Percentiles rank a stretch among this genome's conserved stretches.
phyloP scores from a whole-genome alignment of 1,140 invertebrate species.

The Drosophila kohkoa region DNA sequence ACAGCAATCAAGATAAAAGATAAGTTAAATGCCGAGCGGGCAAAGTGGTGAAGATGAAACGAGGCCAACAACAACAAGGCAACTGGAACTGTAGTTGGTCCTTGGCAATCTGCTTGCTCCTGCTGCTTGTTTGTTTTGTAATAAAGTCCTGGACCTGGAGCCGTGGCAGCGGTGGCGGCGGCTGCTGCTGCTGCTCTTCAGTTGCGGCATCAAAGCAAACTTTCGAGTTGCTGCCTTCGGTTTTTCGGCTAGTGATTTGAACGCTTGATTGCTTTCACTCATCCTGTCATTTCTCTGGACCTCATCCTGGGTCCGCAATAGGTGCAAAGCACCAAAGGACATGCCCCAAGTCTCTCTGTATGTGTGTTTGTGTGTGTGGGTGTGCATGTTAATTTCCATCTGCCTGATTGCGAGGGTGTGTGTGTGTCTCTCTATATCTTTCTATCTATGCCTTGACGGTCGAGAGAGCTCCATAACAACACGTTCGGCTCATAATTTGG shows the following conservation, averaged over 20 bases:
- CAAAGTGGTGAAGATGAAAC: slow-evolving; percentile 33
- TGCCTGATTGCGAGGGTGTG: slow-evolving; percentile 69
- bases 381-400: slow-evolving; percentile 81
- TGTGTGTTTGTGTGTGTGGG: slow-evolving; percentile 21
- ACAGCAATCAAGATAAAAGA: slow-evolving; percentile 83
- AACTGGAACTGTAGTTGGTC: slow-evolving; percentile 7
- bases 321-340: slow-evolving; percentile 72
- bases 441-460: neutral
- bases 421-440: slow-evolving; percentile 15
- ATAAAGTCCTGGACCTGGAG: slow-evolving; percentile 13
- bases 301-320: slow-evolving; percentile 28
- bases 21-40: slow-evolving; percentile 75
- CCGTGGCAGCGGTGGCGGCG: no score
- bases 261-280: slow-evolving; percentile 79
- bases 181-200: slow-evolving; percentile 8
- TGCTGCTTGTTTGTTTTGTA: neutral
- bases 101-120: neutral
- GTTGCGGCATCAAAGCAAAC: slow-evolving; percentile 74
- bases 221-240: slow-evolving; percentile 60
- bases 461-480: slow-evolving; percentile 52
- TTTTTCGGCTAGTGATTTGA: slow-evolving; percentile 79
- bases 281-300: slow-evolving; percentile 23
- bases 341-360: slow-evolving; percentile 16
- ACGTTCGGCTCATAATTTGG: slow-evolving; percentile 81
- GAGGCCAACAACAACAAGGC: neutral